These are phyloP conservation scores for Cyphomyrmex costatus DNA, from an alignment of 1,140 invertebrate species.

Conservation along the genomic window DNA sequence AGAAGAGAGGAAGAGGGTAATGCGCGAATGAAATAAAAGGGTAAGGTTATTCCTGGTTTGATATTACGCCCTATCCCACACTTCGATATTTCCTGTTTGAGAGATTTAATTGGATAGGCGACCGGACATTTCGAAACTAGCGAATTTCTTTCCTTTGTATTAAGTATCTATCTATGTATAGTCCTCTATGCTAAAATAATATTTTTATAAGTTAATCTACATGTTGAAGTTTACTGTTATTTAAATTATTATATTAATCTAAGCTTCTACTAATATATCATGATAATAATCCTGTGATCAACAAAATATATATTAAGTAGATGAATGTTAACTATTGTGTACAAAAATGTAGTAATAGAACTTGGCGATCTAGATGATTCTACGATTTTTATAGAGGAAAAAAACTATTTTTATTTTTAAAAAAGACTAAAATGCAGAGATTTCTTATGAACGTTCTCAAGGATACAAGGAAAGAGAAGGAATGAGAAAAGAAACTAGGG, in stretches of 20 bases:
- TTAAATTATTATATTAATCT: slow-evolving; percentile 2
- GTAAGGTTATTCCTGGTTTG: slow-evolving; percentile 66
- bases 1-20: not conserved
- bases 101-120: slow-evolving; percentile 68
- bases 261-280: not conserved
- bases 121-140: not conserved
- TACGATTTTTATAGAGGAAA: not conserved
- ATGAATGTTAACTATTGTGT: not conserved
- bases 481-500: slow-evolving; percentile 52
- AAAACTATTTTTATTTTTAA: slow-evolving; percentile 16
- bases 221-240: not conserved
- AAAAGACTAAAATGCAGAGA: slow-evolving; percentile 40
- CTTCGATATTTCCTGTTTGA: slow-evolving; percentile 67
- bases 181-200: not conserved
- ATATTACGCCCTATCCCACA: slow-evolving; percentile 69
- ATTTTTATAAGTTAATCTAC: not conserved
- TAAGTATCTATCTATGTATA: not conserved
- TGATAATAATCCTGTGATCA: not conserved
- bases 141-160: not conserved
- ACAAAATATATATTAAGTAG: not conserved
- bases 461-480: slow-evolving; percentile 26
- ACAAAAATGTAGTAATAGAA: not conserved
- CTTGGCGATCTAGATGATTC: not conserved
- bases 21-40: slow-evolving; percentile 74
- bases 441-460: slow-evolving; percentile 41